phyloP scores from a whole-genome alignment of 2,888 invertebrate genomes.

The Choristoneura rosaceana region DNA sequence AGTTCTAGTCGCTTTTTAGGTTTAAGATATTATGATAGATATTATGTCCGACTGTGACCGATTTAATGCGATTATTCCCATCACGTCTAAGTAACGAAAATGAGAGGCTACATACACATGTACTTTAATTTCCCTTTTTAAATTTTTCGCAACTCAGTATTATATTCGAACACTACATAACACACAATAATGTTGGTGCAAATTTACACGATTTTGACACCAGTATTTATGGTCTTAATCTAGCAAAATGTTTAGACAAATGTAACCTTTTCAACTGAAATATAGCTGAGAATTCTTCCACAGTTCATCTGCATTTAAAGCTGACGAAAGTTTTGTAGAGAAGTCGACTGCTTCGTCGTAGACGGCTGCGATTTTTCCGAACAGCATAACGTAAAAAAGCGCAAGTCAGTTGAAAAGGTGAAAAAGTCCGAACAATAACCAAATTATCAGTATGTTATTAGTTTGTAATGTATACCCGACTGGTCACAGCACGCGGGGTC shows the following conservation, averaged over 20 bases:
- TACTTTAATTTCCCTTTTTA: conserved; percentile 9
- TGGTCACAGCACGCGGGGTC: conserved; percentile 74
- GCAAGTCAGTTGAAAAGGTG: conserved; percentile 6
- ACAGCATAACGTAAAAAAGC: neutral
- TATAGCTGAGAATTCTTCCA: too few species aligned
- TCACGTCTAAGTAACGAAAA: conserved; percentile 25
- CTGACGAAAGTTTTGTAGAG: too few species aligned
- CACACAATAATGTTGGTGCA: conserved; percentile 26
- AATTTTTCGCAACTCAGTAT: neutral
- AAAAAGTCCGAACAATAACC: conserved; percentile 14
- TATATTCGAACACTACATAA: neutral
- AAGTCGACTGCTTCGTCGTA: too few species aligned
- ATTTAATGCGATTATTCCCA: conserved; percentile 53
- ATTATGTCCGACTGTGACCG: conserved; percentile 52
- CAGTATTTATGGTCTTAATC: neutral
- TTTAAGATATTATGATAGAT: conserved; percentile 57
- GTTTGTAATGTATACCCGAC: conserved; percentile 64
- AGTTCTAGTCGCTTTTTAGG: conserved; percentile 81
- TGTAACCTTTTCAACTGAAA: neutral
- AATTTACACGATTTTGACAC: conserved; percentile 25
- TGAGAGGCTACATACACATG: conserved; percentile 34
- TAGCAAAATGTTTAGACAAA: neutral
- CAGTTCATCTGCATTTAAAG: too few species aligned
- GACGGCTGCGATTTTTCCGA: too few species aligned
- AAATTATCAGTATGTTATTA: conserved; percentile 48